Evolutionary conservation across 1,140 invertebrate genomes (phyloP), one percentile per base, ranked within the genome.

Genomic region (Oryzaephilus surinamensis): DNA sequence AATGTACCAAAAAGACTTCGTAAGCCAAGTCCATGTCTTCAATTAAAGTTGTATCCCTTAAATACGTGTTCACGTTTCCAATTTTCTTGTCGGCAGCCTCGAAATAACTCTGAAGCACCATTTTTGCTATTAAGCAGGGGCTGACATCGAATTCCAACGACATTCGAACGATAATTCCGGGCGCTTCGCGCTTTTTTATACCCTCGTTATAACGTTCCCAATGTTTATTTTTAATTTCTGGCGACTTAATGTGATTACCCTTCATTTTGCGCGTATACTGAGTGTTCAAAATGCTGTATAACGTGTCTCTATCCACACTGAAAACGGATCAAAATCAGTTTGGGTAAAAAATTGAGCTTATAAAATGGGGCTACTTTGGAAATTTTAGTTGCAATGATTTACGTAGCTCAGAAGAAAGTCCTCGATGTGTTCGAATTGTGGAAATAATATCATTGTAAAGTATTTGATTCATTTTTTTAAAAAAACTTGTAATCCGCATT

Each of bases 1-100:
- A n/a, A n/a, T n/a, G n/a, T n/a, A n/a, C 82, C 66, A 84, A 61
- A 62, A 79, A 80, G 6, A 84, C 69, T 72, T 90, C 83, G 59
- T 76, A 76, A 1, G 84, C 77, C 13, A 90, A 65, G 50, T 76
- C 62, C 36, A 69, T 68, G 59, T 89, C 74, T 42, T 75, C 63
- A 46, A 90, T 85, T 11, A 79, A 50, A 11, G 73, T 72, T 12
- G 81, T 77, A 51, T 87, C 79, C 53, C 77, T 79, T 44, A 87
- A 62, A 41, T 76, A 63, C 48, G 72, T 69, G 37, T 72, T 76
- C 3, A 84, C 51, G n/a, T 50, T 42, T 12, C 39, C 33, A 13
- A 37, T 23, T 14, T 39, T 23, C 15, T 8, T 34, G n/a, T 45
- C 45, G 6, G 54, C 31, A 5, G 53, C 46, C 23, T 65, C 63